Percentiles rank a stretch among this genome's conserved stretches.
Conservation (phyloP, 2,888 invertebrate genomes). For the Saturnia pavonia region DNA sequence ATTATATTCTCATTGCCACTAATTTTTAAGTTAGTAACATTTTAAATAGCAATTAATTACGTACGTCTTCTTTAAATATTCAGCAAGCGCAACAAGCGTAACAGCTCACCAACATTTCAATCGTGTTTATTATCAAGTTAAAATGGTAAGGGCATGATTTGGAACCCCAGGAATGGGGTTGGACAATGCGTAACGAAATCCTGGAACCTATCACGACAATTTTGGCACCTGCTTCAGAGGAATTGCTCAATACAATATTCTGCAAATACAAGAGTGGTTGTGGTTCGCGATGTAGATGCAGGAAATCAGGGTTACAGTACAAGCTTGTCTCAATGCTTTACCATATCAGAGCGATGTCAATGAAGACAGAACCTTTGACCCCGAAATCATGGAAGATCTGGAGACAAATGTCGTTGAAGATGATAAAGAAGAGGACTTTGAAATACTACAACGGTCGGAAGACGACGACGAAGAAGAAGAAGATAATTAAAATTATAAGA, state of each 20-base stretch:
- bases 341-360: background rate
- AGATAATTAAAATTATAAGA: constrained; percentile 11
- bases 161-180: constrained; percentile 13
- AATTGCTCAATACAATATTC: constrained; percentile 20
- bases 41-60: no score
- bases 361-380: constrained; percentile 7
- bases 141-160: constrained; percentile 1
- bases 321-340: background rate
- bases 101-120: background rate
- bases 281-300: constrained; percentile 21
- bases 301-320: constrained; percentile 18
- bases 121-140: background rate
- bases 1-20: no score
- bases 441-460: constrained; percentile 17
- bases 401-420: background rate
- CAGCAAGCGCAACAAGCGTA: background rate
- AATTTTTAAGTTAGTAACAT: no score
- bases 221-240: background rate
- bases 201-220: background rate
- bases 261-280: constrained; percentile 24
- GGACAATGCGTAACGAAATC: constrained; percentile 1
- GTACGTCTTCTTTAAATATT: no score
- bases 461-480: constrained; percentile 19
- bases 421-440: constrained; percentile 14
- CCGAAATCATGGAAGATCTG: no score